Base-by-base conservation (phyloP, 2,888 invertebrate species). In the Tenthredo mesomela region DNA sequence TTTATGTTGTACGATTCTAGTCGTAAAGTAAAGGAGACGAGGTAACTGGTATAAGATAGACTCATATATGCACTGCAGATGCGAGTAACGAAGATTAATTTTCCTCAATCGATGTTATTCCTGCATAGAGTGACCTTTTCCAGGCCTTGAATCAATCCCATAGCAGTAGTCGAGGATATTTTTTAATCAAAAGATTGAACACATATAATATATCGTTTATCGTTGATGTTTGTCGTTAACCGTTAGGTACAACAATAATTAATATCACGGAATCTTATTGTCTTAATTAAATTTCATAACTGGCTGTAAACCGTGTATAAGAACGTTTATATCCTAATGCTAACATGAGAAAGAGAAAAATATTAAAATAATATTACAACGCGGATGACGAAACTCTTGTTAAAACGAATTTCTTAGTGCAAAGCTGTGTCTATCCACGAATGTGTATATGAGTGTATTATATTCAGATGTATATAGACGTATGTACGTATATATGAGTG, bases 211-310 rank as follows among this genome's bases (percentile, higher is more conserved):
- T n/a, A 73, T 67, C 29, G 12, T 73, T 21, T 10, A 25, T 37
- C 29, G 12, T 73, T 7, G n/a, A 37, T 5, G 18, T 70, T 37
- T 40, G 21, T 73, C n/a, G 25, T 43, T 43, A 73, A 73, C 71
- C 71, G 71, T 73, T 73, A 73, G 18, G 6, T n/a, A n/a, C 0
- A 37, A 71, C 21, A 73, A 29, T 29, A 73, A 29, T 29, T 29
- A 73, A 73, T 43, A 73, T 43, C 71, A 73, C 25, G 71, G 21
- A 43, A 73, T 73, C 54, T 77, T 33, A 77, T 77, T 77, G 54
- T 77, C 54, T 54, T 54, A 54, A 77, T 77, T 77, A 33, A 77
- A 77, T 77, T 77, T 54, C 54, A 77, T 77, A 77, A 77, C n/a
- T 77, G 15, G 9, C 25, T 6, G 71, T 40, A 25, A 12, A 71